Conservation (phyloP, 2,888 invertebrate species). For the Pollenia labialis region DNA sequence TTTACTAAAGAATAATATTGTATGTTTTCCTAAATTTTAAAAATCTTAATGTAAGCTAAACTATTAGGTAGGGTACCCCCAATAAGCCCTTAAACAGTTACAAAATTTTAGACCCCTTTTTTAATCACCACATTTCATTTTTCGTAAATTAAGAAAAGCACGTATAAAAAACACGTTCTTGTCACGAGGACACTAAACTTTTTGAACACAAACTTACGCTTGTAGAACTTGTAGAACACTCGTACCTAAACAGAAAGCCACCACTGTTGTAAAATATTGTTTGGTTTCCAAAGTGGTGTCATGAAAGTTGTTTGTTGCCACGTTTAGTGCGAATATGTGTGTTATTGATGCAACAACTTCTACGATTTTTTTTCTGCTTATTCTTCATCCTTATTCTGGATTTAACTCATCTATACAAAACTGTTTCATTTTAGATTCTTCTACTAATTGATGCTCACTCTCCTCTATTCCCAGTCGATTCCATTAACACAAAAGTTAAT, state of each 20-base stretch:
- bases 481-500: slow-evolving; percentile 30
- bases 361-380: slow-evolving; percentile 36
- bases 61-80: no score
- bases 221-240: not conserved
- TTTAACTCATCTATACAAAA: slow-evolving; percentile 2
- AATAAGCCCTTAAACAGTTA: no score
- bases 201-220: not conserved
- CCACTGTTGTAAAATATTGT: slow-evolving; percentile 37
- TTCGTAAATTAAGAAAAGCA: no score
- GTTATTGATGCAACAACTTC: slow-evolving; percentile 63
- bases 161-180: no score
- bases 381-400: slow-evolving; percentile 19
- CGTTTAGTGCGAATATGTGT: not conserved
- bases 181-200: no score
- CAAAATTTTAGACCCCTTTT: no score
- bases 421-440: slow-evolving; percentile 51
- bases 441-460: slow-evolving; percentile 60
- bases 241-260: slow-evolving; percentile 3
- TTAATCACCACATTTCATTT: no score
- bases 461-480: not conserved
- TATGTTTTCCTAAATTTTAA: no score
- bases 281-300: slow-evolving; percentile 53
- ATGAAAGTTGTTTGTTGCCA: slow-evolving; percentile 52
- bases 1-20: no score
- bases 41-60: no score